A percentile compares a stretch with the other conserved stretches of the same genome.
phyloP scores from a whole-genome alignment of 2,113 vertebrate genomes.

The Sorex fumeus region DNA sequence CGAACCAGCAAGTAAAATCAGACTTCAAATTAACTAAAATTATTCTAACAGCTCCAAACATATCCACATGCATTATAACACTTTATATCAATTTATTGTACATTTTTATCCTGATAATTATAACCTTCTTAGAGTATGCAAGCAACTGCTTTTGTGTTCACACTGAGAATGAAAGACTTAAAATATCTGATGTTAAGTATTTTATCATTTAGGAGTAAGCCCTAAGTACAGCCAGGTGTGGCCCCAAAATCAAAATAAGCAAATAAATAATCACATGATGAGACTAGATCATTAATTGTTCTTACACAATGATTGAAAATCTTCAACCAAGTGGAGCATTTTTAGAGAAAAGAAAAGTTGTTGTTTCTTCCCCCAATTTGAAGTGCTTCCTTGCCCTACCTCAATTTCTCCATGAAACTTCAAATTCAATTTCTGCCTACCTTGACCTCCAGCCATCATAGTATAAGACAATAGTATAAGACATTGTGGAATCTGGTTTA shows the following conservation, averaged over 20 bases:
- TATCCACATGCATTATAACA: conserved; percentile 25
- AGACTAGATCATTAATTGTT: too few relatives aligned
- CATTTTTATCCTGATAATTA: conserved; percentile 8
- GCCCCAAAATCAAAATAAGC: too few relatives aligned
- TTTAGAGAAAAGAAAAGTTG: too few relatives aligned
- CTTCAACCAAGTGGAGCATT: too few relatives aligned
- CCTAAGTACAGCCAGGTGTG: too few relatives aligned
- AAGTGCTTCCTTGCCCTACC: not conserved
- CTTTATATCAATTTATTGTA: conserved; percentile 28
- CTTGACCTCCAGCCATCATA: not conserved
- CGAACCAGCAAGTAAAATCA: not conserved
- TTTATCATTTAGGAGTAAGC: not conserved
- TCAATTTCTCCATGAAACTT: not conserved
- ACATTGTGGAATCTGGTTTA: not conserved
- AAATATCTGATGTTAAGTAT: conserved; percentile 39
- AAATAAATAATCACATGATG: too few relatives aligned
- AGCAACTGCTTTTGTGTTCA: conserved; percentile 1
- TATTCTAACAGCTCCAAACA: conserved; percentile 40
- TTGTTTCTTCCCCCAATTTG: too few relatives aligned
- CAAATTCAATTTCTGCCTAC: not conserved
- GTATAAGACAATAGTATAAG: not conserved
- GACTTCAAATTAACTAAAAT: not conserved
- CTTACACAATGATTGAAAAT: too few relatives aligned
- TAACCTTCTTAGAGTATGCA: not conserved
- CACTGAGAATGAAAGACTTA: conserved; percentile 22